Percentiles rank a stretch among this genome's conserved stretches.
These are phyloP conservation scores for Drosophila teissieri DNA, from an alignment of 1,140 invertebrate genomes.

Conservation along the genomic window DNA sequence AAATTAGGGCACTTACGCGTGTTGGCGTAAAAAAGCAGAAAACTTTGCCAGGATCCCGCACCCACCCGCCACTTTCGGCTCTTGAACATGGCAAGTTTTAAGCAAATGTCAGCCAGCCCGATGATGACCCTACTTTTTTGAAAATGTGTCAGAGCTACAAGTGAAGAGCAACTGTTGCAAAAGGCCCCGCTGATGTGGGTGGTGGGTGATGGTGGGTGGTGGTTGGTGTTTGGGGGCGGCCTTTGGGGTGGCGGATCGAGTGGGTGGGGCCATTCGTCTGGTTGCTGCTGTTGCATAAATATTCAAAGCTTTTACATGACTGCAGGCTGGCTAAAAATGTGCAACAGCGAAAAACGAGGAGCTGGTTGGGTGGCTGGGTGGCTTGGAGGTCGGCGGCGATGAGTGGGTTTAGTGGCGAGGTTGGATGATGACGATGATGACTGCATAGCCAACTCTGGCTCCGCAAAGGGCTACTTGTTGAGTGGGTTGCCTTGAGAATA, in stretches of 20 bases:
- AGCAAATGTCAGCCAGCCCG: slow-evolving; percentile 75
- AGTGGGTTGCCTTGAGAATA: slow-evolving; percentile 45
- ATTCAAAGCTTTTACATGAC: slow-evolving; percentile 81
- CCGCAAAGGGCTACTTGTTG: slow-evolving; percentile 49
- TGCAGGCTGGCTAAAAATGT: slow-evolving; percentile 81
- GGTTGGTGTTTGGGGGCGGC: background rate
- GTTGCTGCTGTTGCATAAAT: slow-evolving; percentile 69
- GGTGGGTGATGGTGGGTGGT: background rate
- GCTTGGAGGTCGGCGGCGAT: slow-evolving; percentile 24
- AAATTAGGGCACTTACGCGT: slow-evolving; percentile 80
- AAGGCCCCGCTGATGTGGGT: slow-evolving; percentile 12
- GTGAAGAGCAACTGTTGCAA: slow-evolving; percentile 78
- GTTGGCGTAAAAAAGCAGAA: slow-evolving; percentile 71
- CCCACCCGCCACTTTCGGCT: slow-evolving; percentile 10
- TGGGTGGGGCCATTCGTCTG: slow-evolving; percentile 40
- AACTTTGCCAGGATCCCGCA: slow-evolving; percentile 55
- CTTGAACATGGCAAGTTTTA: slow-evolving; percentile 65
- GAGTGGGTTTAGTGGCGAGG: slow-evolving; percentile 38
- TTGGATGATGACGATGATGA: slow-evolving; percentile 57
- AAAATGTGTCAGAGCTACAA: slow-evolving; percentile 81
- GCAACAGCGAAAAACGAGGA: slow-evolving; percentile 54
- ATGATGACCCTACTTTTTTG: slow-evolving; percentile 79
- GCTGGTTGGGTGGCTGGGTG: slow-evolving; percentile 15
- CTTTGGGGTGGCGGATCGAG: background rate
- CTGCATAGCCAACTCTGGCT: slow-evolving; percentile 57